Conservation (phyloP, 2,888 invertebrate species). For the Pandemis heparana region DNA sequence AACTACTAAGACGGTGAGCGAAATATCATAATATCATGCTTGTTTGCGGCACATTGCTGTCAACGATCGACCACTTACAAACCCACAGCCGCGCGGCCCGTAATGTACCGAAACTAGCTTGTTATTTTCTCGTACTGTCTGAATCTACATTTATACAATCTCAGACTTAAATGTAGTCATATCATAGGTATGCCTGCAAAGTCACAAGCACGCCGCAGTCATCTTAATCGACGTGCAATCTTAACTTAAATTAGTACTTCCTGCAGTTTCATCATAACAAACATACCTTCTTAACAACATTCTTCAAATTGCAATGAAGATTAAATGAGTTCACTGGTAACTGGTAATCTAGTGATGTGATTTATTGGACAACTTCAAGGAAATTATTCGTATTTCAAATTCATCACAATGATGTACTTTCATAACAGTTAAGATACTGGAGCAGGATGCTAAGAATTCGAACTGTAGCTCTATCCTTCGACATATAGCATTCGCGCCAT, state of each 20-base stretch:
- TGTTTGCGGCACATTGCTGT: too few species aligned
- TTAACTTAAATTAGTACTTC: slow-evolving; percentile 3
- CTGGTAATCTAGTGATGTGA: not conserved
- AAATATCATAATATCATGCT: too few species aligned
- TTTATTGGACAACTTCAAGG: not conserved
- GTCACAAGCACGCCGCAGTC: slow-evolving; percentile 27
- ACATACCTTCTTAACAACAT: not conserved
- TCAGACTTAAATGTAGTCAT: slow-evolving; percentile 15
- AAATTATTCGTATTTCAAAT: too few species aligned
- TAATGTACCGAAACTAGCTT: too few species aligned
- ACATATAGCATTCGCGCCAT: not conserved
- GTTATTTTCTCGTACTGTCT: too few species aligned
- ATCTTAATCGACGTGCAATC: slow-evolving; percentile 32
- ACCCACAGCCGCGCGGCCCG: too few species aligned
- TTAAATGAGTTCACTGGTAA: not conserved
- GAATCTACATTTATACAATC: not conserved
- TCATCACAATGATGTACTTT: too few species aligned
- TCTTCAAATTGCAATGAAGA: not conserved
- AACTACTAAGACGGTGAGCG: too few species aligned
- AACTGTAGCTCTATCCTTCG: too few species aligned
- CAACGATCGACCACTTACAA: too few species aligned
- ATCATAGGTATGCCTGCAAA: slow-evolving; percentile 15
- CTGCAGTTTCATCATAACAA: not conserved
- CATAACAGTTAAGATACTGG: too few species aligned
- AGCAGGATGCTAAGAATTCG: too few species aligned